phyloP scores from a whole-genome alignment of 2,113 vertebrate species.

The Upupa epops region DNA sequence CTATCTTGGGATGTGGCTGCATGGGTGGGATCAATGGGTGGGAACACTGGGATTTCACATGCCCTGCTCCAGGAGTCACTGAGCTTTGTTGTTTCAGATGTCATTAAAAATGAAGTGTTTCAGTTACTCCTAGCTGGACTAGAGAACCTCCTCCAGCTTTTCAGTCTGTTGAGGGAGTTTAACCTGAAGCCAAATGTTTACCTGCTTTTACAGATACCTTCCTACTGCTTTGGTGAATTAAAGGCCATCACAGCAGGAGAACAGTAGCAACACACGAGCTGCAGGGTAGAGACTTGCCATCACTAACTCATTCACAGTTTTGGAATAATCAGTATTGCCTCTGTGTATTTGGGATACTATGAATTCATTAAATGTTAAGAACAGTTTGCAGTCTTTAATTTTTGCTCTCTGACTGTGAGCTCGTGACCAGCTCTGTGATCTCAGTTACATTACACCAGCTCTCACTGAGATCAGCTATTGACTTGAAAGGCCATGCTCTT shows the following conservation, averaged over 20 bases:
- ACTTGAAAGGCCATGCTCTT: slow-evolving; percentile 24
- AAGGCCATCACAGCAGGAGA: neutral
- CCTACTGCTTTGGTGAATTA: neutral
- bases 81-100: neutral
- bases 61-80: neutral
- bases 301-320: neutral
- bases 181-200: neutral
- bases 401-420: slow-evolving; percentile 28
- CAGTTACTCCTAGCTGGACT: neutral
- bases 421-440: slow-evolving; percentile 23
- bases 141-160: neutral
- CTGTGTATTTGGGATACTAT: neutral
- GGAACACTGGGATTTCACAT: neutral
- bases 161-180: neutral
- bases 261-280: neutral
- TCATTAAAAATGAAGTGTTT: neutral
- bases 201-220: neutral
- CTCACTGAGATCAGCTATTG: slow-evolving; percentile 38
- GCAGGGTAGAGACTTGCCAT: neutral
- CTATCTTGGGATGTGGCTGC: neutral
- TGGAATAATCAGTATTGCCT: neutral
- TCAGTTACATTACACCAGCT: slow-evolving; percentile 26
- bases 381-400: slow-evolving; percentile 33
- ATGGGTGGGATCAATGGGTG: rapidly evolving
- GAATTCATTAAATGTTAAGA: slow-evolving; percentile 37